Conservation (phyloP, 1,140 invertebrate genomes). For the Saccostrea echinata region DNA sequence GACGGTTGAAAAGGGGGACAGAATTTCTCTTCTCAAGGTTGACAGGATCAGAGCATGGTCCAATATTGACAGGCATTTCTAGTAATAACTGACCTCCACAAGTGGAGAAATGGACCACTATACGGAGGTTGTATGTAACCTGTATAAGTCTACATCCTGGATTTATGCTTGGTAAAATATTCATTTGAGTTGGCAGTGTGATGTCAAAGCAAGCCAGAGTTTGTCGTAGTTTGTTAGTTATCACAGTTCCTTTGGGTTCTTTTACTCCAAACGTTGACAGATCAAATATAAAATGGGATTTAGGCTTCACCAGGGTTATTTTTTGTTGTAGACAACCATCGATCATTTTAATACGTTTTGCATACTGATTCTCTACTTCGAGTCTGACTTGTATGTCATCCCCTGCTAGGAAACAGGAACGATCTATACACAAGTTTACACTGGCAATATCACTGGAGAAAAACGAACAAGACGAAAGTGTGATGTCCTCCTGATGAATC, state of each 20-base stretch:
- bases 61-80: slow-evolving; percentile 70
- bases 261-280: slow-evolving; percentile 59
- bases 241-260: slow-evolving; percentile 59
- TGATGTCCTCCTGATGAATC: slow-evolving; percentile 61
- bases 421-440: slow-evolving; percentile 65
- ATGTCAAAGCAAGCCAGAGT: slow-evolving; percentile 61
- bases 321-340: slow-evolving; percentile 65
- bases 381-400: slow-evolving; percentile 71
- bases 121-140: slow-evolving; percentile 65
- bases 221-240: slow-evolving; percentile 53
- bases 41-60: slow-evolving; percentile 66
- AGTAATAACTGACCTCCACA: slow-evolving; percentile 69
- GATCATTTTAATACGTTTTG: slow-evolving; percentile 65
- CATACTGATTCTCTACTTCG: slow-evolving; percentile 51
- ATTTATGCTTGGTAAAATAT: slow-evolving; percentile 68
- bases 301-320: slow-evolving; percentile 56
- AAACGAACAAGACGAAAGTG: slow-evolving; percentile 56
- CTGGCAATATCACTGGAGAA: slow-evolving; percentile 52
- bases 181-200: slow-evolving; percentile 63
- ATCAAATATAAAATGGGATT: slow-evolving; percentile 55
- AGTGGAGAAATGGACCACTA: slow-evolving; percentile 66
- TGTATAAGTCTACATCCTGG: slow-evolving; percentile 64
- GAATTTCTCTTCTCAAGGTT: slow-evolving; percentile 64
- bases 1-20: slow-evolving; percentile 71
- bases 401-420: slow-evolving; percentile 71